phyloP scores from a whole-genome alignment of 2,113 vertebrate genomes.

The Nycticryphes semicollaris region DNA sequence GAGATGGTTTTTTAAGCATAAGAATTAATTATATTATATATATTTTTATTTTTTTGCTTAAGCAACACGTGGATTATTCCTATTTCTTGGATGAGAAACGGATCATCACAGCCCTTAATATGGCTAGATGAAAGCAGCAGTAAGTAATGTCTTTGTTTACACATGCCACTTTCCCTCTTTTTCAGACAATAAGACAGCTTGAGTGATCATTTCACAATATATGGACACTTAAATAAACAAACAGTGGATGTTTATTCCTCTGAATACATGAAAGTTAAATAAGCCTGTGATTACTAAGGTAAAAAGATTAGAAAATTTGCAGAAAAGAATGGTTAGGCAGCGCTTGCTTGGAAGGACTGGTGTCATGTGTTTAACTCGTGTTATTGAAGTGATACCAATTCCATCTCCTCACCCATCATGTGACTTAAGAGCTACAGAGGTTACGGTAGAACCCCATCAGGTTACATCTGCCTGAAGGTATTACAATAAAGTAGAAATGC shows the following conservation, averaged over 20 bases:
- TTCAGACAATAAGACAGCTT: not conserved
- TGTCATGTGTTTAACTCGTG: not conserved
- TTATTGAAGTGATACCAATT: not conserved
- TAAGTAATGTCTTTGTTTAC: slow-evolving; percentile 69
- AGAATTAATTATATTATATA: not conserved
- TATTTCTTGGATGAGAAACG: slow-evolving; percentile 82
- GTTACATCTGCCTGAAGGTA: not conserved
- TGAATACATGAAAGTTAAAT: not conserved
- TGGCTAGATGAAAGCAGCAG: slow-evolving; percentile 78
- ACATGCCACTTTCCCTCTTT: not conserved
- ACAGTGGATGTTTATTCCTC: not conserved
- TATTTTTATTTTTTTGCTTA: slow-evolving; percentile 22
- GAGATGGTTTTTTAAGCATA: not conserved
- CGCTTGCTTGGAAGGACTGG: not conserved
- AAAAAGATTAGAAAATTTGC: not conserved
- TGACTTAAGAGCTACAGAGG: not conserved
- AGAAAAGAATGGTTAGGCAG: not conserved
- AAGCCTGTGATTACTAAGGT: not conserved
- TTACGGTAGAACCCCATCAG: not conserved
- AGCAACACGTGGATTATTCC: slow-evolving; percentile 81
- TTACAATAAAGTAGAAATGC: not conserved
- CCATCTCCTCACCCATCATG: not conserved
- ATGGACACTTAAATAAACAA: not conserved
- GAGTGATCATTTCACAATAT: not conserved
- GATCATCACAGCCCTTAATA: slow-evolving; percentile 68